Evolutionary conservation across 2,888 invertebrate species (phyloP).

Genomic region (Drosophila multiciliata): DNA sequence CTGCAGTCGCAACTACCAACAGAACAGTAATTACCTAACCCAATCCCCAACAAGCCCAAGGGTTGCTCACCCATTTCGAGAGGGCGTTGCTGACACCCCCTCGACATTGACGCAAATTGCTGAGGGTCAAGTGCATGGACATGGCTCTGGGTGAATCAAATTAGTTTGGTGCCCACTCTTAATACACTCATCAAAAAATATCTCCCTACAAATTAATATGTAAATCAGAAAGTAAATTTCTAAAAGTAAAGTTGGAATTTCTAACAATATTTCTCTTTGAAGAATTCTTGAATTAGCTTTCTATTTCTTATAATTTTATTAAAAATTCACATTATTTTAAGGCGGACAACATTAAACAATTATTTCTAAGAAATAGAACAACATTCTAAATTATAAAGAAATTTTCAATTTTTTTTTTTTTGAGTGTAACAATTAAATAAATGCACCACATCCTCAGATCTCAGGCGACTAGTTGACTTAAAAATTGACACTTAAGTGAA

Average conservation of each 20-base stretch:
- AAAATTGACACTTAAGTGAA: slow-evolving; percentile 4
- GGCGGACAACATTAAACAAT: too few species aligned
- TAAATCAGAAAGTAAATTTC: background rate
- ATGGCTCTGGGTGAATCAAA: slow-evolving; percentile 63
- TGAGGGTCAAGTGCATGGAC: slow-evolving; percentile 73
- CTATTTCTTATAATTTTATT: background rate
- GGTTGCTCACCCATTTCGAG: slow-evolving; percentile 16
- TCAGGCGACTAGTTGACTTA: background rate
- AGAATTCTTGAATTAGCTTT: background rate
- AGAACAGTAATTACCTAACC: slow-evolving; percentile 52
- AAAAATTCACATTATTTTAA: background rate
- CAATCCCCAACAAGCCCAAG: slow-evolving; percentile 13
- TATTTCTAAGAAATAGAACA: too few species aligned
- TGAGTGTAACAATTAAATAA: background rate
- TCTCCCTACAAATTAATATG: background rate
- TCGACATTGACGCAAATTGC: slow-evolving; percentile 78
- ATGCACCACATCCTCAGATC: background rate
- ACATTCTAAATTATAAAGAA: background rate
- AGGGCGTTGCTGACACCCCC: slow-evolving; percentile 27
- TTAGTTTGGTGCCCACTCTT: slow-evolving; percentile 47
- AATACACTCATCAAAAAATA: background rate
- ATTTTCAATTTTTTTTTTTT: background rate
- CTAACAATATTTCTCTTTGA: background rate
- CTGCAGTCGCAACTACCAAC: slow-evolving; percentile 50
- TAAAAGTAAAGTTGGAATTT: background rate